Base-by-base conservation (phyloP, 1,140 invertebrate genomes). In the Protaetia brevitarsis region DNA sequence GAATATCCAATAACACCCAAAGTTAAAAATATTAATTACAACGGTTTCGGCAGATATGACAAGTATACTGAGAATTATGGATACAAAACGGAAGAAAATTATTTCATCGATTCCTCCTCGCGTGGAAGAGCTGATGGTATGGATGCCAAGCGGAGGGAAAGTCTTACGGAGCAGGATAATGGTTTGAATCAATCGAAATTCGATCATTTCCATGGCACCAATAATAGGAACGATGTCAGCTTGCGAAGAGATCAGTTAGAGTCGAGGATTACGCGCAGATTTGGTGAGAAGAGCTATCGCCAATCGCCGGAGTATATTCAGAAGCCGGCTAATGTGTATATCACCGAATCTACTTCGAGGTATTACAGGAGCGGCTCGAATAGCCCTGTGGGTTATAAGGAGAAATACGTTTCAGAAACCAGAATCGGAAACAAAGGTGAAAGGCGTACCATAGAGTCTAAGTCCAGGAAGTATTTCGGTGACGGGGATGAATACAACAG, bases 191-290 rank as follows among this genome's bases (percentile, higher is more conserved):
- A 57, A 7, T 51, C 57, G 29, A 79, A 82, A 68, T 67, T 28
- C 11, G 31, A 36, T 30, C 1, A 21, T 36, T 65, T 71, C 58
- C 80, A 80, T 68, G 62, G 78, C 30, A 77, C 79, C 63, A 76
- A 81, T 69, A 76, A 79, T 69, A 79, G 82, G 30, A 82, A 80
- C 67, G 86, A 89, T 70, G 70, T 91, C 31, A 89, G 88, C 73
- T 85, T 88, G n/a, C 80, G 89, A 27, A 79, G 90, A 19, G 87
- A 90, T 41, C 79, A 88, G n/a, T 79, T 92, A 2, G 90, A 92
- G 74, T 90, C 89, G 1, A 83, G 88, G 59, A 85, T 88, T 37
- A 87, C 88, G 67, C 77, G 86, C 61, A 77, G 83, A 61, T 75
- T 84, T 23, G 84, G 79, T 29, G 82, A 84, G 68, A 80, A 77